Percentiles rank a stretch among this genome's conserved stretches.
phyloP scores from a whole-genome alignment of 2,888 invertebrate genomes.

The Baccha elongata region DNA sequence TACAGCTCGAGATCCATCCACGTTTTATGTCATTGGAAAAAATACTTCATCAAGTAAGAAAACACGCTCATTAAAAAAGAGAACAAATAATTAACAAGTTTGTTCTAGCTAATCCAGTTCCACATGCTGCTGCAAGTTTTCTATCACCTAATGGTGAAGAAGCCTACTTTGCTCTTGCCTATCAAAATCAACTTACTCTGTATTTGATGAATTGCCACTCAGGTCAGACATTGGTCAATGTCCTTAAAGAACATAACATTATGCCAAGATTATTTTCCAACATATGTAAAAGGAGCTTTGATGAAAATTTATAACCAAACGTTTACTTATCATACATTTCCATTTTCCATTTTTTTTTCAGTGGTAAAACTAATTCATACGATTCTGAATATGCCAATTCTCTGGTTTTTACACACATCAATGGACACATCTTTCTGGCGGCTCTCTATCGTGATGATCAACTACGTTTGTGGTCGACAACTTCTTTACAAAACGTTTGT shows the following conservation, averaged over 20 bases:
- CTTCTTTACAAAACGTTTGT: too few relatives aligned
- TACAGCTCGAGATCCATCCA: conserved; percentile 87
- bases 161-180: conserved; percentile 91
- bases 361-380: too few relatives aligned
- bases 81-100: too few relatives aligned
- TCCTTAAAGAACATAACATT: conserved; percentile 89
- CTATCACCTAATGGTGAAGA: conserved; percentile 85
- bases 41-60: conserved; percentile 87
- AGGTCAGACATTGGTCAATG: conserved; percentile 85
- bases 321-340: conserved; percentile 78
- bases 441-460: too few relatives aligned
- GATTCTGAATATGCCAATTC: conserved; percentile 86
- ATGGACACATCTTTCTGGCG: conserved; percentile 86
- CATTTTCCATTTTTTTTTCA: too few relatives aligned
- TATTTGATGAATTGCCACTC: conserved; percentile 87
- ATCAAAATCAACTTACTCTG: conserved; percentile 88
- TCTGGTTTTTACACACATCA: conserved; percentile 87
- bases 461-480: conserved; percentile 91
- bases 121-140: conserved; percentile 87
- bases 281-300: conserved; percentile 86
- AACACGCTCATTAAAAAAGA: conserved; percentile 4
- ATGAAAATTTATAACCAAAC: conserved; percentile 82
- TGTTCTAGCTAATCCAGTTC: conserved; percentile 85
- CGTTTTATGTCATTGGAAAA: conserved; percentile 89
- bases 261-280: conserved; percentile 91